Conservation (phyloP, 2,113 vertebrate genomes). For the Macquaria australasica region DNA sequence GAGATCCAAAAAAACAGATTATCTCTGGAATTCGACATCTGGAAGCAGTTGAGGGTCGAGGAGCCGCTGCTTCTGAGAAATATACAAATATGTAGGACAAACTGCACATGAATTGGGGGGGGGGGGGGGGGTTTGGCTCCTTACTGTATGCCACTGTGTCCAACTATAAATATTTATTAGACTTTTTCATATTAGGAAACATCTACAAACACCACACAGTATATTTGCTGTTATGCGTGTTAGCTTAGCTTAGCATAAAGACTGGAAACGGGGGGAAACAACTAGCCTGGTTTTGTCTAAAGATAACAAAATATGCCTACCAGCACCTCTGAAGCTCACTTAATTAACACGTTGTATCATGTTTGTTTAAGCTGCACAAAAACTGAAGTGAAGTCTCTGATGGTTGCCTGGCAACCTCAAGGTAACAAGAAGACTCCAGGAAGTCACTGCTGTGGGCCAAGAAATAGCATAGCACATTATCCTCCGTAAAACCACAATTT, state of each 20-base stretch:
- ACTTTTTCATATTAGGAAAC: conserved; percentile 7
- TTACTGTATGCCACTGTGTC: conserved; percentile 22
- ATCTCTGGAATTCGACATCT: conserved; percentile 76
- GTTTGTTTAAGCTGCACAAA: too few species aligned
- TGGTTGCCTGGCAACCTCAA: too few species aligned
- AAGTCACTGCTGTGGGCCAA: neutral
- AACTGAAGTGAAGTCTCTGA: too few species aligned
- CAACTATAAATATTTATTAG: conserved; percentile 5
- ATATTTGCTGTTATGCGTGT: neutral
- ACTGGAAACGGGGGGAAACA: neutral
- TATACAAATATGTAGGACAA: conserved; percentile 79
- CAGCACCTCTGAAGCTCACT: too few species aligned
- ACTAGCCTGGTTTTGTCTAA: neutral
- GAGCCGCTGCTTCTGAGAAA: conserved; percentile 67
- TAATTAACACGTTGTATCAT: too few species aligned
- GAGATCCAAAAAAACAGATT: conserved; percentile 68
- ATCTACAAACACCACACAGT: neutral
- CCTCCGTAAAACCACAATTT: too few species aligned
- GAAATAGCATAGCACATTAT: too few species aligned
- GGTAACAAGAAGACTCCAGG: neutral
- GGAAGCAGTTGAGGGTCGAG: conserved; percentile 64
- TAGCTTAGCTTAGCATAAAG: neutral
- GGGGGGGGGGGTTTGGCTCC: conserved; percentile 7
- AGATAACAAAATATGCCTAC: neutral
- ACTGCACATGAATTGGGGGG: conserved; percentile 72